These are phyloP conservation scores for Caenorhabditis becei DNA, from an alignment of 2,888 invertebrate genomes.

Conservation along the genomic window DNA sequence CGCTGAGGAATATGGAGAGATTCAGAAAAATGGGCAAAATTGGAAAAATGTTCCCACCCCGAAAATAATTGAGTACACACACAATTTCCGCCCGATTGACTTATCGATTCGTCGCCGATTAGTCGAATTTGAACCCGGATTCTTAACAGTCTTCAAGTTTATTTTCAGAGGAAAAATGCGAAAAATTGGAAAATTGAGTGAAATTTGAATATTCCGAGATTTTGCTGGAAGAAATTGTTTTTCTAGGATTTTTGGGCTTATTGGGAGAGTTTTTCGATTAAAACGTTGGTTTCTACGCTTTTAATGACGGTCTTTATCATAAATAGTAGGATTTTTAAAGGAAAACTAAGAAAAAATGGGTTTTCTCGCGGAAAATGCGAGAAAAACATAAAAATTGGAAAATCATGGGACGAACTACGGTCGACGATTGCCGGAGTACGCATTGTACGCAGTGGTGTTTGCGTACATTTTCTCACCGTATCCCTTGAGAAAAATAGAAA, in stretches of 20 bases:
- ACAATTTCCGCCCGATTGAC: constrained; percentile 11
- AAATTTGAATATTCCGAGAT: too few species aligned
- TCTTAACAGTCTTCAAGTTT: not conserved
- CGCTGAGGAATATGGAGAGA: not conserved
- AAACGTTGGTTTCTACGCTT: too few species aligned
- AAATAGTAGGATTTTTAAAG: too few species aligned
- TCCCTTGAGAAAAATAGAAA: not conserved
- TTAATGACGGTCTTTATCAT: too few species aligned
- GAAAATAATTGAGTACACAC: constrained; percentile 17
- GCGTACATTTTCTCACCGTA: constrained; percentile 48
- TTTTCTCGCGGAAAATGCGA: not conserved
- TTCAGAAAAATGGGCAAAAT: not conserved
- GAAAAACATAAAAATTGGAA: not conserved
- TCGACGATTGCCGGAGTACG: constrained; percentile 26
- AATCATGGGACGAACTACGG: constrained; percentile 56
- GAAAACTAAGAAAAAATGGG: not conserved
- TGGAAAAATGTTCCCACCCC: not conserved
- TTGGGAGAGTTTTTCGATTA: too few species aligned
- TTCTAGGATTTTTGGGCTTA: too few species aligned
- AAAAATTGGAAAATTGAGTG: too few species aligned
- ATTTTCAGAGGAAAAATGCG: constrained; percentile 21
- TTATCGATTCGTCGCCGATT: constrained; percentile 36
- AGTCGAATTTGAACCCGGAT: not conserved
- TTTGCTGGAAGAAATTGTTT: not conserved
- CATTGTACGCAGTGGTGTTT: constrained; percentile 43